Evolutionary conservation across 2,113 vertebrate genomes (phyloP), one percentile per base, ranked within the genome.

Genomic region (Fulica atra): DNA sequence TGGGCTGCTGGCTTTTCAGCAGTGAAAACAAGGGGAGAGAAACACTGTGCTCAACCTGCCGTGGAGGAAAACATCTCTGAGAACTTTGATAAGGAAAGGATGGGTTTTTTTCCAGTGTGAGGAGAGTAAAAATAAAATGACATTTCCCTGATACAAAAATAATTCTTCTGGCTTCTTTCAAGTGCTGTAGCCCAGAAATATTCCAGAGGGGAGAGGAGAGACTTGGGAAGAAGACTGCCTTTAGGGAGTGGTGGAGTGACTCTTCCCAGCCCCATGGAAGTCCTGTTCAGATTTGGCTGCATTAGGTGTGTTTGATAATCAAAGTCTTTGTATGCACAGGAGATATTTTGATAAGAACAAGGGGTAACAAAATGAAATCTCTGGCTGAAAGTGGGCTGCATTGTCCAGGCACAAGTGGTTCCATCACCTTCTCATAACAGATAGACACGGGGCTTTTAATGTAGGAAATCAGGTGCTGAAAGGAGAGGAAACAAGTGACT

Each of bases 101-200:
- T 15, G 2, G 2, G 21, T 5, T 66, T 88, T 68, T 87, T 92
- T 57, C 40, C 48, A 71, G 29, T 51, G 15, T 71, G 38, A 86
- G 38, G 29, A 44, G 68, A 86, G 53, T 56, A 89, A 90, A 92
- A 92, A 88, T 90, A 90, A 92, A 92, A 71, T 63, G 9, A 76
- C 51, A 74, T 83, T 94, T 95, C 60, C 82, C 42, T 63, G 74
- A 50, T 82, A 61, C n/a, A 89, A 95, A 95, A 92, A 77, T 65
- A 91, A 79, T 79, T 79, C 18, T 74, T 92, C 57, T 76, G 71
- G 18, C 46, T 94, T 90, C 80, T 86, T 90, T 64, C 33, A 91
- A 89, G 56, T 63, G 12, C 66, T 78, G 13, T 56, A 88, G 33
- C 36, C 68, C 72, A 92, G 46, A 86, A 86, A 70, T 63, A 70